Conservation (phyloP, 2,797 vertebrate species). For the Pangasius mekongensis region DNA sequence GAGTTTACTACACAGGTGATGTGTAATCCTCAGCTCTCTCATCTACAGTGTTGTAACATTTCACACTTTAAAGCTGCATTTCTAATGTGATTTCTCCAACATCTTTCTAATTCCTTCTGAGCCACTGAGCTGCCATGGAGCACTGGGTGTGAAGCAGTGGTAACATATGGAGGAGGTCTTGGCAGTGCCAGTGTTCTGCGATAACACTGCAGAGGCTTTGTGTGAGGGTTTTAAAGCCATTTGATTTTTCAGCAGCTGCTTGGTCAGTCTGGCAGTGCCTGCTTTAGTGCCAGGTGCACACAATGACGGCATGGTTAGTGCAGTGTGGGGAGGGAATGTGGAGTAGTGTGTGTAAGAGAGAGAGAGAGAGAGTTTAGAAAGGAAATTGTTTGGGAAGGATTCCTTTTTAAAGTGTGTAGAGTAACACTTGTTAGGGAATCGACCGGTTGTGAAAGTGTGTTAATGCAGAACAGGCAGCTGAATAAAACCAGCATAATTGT, state of each 20-base stretch:
- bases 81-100: not conserved
- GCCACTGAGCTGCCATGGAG: not conserved
- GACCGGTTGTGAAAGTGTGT: not conserved
- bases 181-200: slow-evolving; percentile 9
- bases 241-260: slow-evolving; percentile 31
- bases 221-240: slow-evolving; percentile 10
- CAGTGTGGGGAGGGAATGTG: not conserved
- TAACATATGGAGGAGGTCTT: slow-evolving; percentile 26
- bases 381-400: not conserved
- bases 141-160: slow-evolving; percentile 19
- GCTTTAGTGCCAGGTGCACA: slow-evolving; percentile 22
- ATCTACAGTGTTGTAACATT: not conserved
- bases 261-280: slow-evolving; percentile 10
- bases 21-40: not conserved
- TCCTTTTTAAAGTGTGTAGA: not conserved
- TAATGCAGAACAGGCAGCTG: not conserved
- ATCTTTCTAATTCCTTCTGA: not conserved
- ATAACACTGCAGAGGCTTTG: slow-evolving; percentile 40
- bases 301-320: not conserved
- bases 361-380: not conserved
- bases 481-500: not conserved
- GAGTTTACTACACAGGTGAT: not conserved
- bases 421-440: not conserved
- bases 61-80: not conserved
- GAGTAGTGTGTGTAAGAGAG: not conserved